Evolutionary conservation across 2,113 vertebrate genomes (phyloP), one percentile per base, ranked within the genome.

Genomic region (Nerophis lumbriciformis): DNA sequence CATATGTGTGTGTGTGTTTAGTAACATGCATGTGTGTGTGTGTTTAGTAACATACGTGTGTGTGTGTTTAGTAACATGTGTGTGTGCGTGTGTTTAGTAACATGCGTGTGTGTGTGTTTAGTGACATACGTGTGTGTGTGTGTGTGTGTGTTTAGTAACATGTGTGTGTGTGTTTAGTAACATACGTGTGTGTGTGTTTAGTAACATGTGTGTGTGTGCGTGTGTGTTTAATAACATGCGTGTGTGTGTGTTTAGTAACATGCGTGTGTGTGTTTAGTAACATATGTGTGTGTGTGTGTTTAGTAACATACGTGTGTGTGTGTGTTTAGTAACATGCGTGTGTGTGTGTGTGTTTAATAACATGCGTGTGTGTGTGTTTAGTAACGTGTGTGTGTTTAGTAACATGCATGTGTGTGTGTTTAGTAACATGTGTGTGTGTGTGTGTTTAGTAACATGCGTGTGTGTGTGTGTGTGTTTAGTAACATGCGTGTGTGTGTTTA

Each of bases 321-420:
- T 66, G 58, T 61, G 14, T 71, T 69, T 67, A 13, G 28, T 28
- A 28, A 28, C 28, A 28, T 28, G 4, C 4, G 28, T 28, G 28
- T 28, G 28, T 28, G 28, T 28, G 13, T 62, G n/a, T n/a, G n/a
- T n/a, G n/a, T n/a, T 51, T 59, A 19, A 37, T 38, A 59, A 52
- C 10, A 37, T 12, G 58, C 61, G 2, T 28, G 28, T 28, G 11
- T 10, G 13, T n/a, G 8, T 66, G 58, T 61, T n/a, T n/a, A n/a
- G n/a, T n/a, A n/a, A n/a, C n/a, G n/a, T n/a, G n/a, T n/a, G 48
- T 65, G 61, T 4, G 14, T 71, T 69, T 67, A 13, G 28, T 28
- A 28, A 28, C 28, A 28, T 28, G 4, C 28, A n/a, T n/a, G 2
- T 28, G 28, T 28, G 28, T 28, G 28, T 28, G 13, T 62, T 48